Evolutionary conservation across 2,888 invertebrate species (phyloP).

Genomic region (Zeuzera pyrina): DNA sequence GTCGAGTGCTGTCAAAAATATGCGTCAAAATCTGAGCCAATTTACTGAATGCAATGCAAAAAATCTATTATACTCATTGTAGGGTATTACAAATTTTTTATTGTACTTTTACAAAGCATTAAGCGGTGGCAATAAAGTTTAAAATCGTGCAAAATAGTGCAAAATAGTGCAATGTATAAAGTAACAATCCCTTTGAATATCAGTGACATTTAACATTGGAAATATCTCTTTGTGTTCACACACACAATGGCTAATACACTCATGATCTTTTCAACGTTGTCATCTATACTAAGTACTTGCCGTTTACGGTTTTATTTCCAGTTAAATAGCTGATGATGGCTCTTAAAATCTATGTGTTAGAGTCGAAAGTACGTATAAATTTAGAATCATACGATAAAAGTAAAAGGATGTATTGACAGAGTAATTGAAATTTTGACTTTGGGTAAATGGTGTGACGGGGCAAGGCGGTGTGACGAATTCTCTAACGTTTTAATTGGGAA

Average conservation of each 20-base stretch:
- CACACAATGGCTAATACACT: constrained; percentile 64
- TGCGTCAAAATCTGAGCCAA: constrained; percentile 56
- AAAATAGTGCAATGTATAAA: no score
- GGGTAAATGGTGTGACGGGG: constrained; percentile 65
- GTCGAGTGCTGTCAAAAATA: constrained; percentile 41
- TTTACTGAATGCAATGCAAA: constrained; percentile 37
- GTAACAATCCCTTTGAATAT: no score
- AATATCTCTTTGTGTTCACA: constrained; percentile 35
- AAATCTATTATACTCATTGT: constrained; percentile 25
- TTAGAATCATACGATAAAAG: constrained; percentile 3
- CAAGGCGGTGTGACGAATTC: constrained; percentile 42
- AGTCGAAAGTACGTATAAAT: constrained; percentile 11
- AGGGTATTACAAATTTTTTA: constrained; percentile 7
- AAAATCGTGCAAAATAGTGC: constrained; percentile 14
- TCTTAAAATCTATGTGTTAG: constrained; percentile 6
- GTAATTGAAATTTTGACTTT: constrained; percentile 70
- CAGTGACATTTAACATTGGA: constrained; percentile 53
- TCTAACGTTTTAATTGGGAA: constrained; percentile 38
- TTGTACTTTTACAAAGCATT: constrained; percentile 9
- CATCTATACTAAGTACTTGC: constrained; percentile 62
- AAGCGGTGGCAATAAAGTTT: constrained; percentile 12
- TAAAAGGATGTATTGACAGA: constrained; percentile 13
- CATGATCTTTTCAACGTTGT: constrained; percentile 66
- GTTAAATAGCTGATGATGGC: neutral
- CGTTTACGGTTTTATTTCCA: neutral